A percentile compares a stretch with the other conserved stretches of the same genome.
phyloP scores from a whole-genome alignment of 2,888 invertebrate genomes.

The Drosophila crucigera region DNA sequence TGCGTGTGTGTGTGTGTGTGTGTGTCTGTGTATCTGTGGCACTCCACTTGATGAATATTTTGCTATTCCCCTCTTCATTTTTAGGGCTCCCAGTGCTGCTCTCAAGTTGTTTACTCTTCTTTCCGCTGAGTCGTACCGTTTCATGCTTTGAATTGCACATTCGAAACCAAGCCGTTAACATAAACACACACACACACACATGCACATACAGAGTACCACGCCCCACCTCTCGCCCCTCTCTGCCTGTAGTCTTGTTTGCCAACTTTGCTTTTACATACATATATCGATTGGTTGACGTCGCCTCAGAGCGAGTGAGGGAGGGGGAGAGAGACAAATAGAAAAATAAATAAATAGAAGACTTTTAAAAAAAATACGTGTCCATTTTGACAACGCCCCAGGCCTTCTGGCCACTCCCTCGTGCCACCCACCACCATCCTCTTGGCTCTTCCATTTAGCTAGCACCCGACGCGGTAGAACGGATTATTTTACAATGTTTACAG shows the following conservation, averaged over 20 bases:
- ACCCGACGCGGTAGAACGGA: neutral
- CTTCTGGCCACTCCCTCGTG: neutral
- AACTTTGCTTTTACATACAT: conserved; percentile 66
- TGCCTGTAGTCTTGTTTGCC: conserved; percentile 46
- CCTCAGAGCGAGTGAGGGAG: conserved; percentile 25
- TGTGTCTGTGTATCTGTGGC: neutral
- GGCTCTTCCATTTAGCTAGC: neutral
- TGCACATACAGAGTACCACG: neutral
- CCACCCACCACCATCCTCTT: neutral
- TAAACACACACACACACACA: neutral
- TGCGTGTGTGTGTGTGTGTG: neutral
- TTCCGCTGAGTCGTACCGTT: conserved; percentile 44
- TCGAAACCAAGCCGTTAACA: neutral
- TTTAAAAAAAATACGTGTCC: conserved; percentile 29
- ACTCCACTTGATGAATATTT: neutral
- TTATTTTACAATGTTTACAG: conserved; percentile 36
- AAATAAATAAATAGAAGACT: conserved; percentile 10
- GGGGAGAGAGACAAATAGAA: conserved; percentile 1
- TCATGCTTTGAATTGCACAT: conserved; percentile 22
- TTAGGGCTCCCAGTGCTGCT: neutral
- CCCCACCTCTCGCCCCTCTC: neutral
- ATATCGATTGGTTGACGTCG: conserved; percentile 71
- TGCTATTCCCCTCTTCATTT: neutral
- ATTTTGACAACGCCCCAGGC: conserved; percentile 37
- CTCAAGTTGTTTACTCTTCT: conserved; percentile 18